Conservation (phyloP, 1,140 invertebrate genomes). For the Adelges cooleyi region DNA sequence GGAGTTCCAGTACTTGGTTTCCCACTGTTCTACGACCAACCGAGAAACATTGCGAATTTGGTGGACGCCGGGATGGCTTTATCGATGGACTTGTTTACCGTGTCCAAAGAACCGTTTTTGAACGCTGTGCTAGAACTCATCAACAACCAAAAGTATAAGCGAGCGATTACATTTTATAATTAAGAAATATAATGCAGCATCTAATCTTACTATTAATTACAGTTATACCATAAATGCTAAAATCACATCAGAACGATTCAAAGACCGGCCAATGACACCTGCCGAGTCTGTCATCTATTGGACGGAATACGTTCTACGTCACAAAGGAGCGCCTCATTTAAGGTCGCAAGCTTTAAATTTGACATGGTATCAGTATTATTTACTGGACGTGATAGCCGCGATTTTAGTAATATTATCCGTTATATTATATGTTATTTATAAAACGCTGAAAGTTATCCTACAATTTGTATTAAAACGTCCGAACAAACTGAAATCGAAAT, state of each 20-base stretch:
- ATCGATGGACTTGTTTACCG: constrained; percentile 35
- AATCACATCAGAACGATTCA: constrained; percentile 11
- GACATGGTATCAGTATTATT: constrained; percentile 27
- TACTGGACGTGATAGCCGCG: constrained; percentile 25
- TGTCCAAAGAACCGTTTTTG: constrained; percentile 35
- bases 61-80: constrained; percentile 36
- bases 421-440: too few species aligned
- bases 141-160: neutral
- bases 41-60: constrained; percentile 37
- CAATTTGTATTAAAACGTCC: too few species aligned
- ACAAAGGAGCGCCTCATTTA: constrained; percentile 36
- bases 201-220: constrained; percentile 30
- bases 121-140: neutral
- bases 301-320: constrained; percentile 44
- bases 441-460: too few species aligned
- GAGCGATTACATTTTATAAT: neutral
- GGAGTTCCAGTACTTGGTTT: constrained; percentile 55
- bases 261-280: constrained; percentile 38
- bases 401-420: neutral
- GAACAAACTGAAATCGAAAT: too few species aligned
- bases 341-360: constrained; percentile 22
- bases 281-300: constrained; percentile 46
- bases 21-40: constrained; percentile 53
- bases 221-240: constrained; percentile 29
- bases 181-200: neutral